Conservation (phyloP, 2,797 vertebrate genomes). For the Echeneis naucrates region DNA sequence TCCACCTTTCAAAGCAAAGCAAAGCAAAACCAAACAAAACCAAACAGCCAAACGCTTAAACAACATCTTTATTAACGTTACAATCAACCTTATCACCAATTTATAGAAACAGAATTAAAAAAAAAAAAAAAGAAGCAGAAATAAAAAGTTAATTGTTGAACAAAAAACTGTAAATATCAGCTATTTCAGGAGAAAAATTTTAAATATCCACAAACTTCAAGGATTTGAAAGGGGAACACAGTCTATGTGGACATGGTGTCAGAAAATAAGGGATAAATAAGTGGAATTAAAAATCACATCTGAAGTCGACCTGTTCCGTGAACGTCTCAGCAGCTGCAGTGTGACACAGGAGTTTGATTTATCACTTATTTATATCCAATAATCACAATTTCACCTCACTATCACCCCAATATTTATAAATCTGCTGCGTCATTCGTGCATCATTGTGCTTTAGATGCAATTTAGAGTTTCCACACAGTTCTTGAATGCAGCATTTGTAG, state of each 20-base stretch:
- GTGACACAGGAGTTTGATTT: neutral
- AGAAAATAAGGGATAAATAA: neutral
- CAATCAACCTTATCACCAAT: neutral
- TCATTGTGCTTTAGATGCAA: neutral
- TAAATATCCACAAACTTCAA: neutral
- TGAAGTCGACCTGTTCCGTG: neutral
- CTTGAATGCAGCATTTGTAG: constrained; percentile 25
- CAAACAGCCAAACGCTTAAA: neutral
- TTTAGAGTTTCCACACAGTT: neutral
- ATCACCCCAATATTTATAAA: neutral
- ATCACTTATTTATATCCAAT: neutral
- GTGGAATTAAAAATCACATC: neutral
- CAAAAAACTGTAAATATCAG: neutral
- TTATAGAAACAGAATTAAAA: no score
- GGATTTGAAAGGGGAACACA: neutral
- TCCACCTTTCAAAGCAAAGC: neutral
- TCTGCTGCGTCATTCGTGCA: constrained; percentile 21
- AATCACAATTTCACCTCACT: neutral
- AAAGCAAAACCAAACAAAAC: no score
- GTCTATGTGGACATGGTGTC: neutral
- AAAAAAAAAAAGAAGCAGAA: accelerated
- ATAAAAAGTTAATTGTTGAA: neutral
- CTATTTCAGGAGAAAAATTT: neutral
- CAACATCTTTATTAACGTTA: neutral
- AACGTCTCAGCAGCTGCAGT: neutral